Percentiles rank a stretch among this genome's conserved stretches.
Evolutionary conservation across 1,140 invertebrate species (phyloP).

Genomic region (Dreissena polymorpha): DNA sequence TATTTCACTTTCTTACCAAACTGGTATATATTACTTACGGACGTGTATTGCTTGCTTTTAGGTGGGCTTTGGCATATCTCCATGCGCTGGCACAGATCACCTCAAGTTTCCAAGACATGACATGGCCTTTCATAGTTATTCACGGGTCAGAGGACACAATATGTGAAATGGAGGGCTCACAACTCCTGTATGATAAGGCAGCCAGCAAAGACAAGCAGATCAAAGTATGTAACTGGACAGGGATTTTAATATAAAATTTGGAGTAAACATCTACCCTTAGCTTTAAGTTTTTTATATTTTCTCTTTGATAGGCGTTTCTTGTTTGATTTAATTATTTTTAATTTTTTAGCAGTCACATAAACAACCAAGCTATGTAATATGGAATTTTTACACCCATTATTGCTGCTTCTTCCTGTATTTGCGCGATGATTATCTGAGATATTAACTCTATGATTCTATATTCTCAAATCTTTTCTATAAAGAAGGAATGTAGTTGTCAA

Average conservation of each 20-base stretch:
- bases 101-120: constrained; percentile 7
- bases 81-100: constrained; percentile 24
- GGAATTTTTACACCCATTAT: too few species aligned
- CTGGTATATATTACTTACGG: too few species aligned
- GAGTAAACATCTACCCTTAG: neutral
- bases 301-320: neutral
- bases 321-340: too few species aligned
- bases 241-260: neutral
- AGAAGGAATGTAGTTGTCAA: too few species aligned
- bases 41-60: neutral
- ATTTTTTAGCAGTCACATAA: too few species aligned
- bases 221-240: constrained; percentile 7
- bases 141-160: constrained; percentile 35
- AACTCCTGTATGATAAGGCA: constrained; percentile 28
- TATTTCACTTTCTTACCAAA: too few species aligned
- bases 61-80: constrained; percentile 32
- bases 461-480: too few species aligned
- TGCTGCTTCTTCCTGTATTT: too few species aligned
- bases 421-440: too few species aligned
- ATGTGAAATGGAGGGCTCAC: constrained; percentile 25
- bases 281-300: neutral
- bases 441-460: too few species aligned
- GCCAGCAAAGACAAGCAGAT: constrained; percentile 36
- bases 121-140: constrained; percentile 36
- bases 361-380: too few species aligned